Base-by-base conservation (phyloP, 1,140 invertebrate genomes). In the Drosophila obscura region DNA sequence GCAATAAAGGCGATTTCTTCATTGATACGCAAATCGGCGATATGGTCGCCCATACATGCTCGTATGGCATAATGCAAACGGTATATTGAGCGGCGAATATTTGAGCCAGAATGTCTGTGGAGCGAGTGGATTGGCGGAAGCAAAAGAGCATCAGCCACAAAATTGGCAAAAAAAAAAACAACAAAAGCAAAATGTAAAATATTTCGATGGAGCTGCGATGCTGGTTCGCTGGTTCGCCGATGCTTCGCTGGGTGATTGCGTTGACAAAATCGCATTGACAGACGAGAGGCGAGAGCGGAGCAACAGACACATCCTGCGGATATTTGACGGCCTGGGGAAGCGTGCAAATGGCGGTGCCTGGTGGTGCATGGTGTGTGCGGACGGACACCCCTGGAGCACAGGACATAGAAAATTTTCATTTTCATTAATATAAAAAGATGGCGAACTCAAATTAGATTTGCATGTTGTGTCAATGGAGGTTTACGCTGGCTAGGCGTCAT, bases 231-330 rank as follows among this genome's bases (percentile, higher is more conserved):
- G 22, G 22, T 24, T 24, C 22, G 22, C 39, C 68, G 57, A 69
- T 77, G 52, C 50, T 53, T 78, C 61, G 67, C 50, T 50, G 58
- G 50, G 48, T 85, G 81, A 87, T 87, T 83, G 73, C 76, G 67
- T 73, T 87, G 79, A 67, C 83, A 73, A 83, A 87, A 87, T 87
- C 83, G 62, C 75, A 83, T 87, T 87, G 83, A 80, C 76, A 78
- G 71, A 43, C 65, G 41, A n/a, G n/a, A n/a, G 65, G 9, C 2
- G 13, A 28, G 49, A 19, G 58, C 16, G 52, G 39, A 41, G 46
- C 46, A 51, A 55, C 78, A 41, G 39, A 79, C 69, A 68, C 83
- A 79, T 88, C 82, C 82, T 87, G 74, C 78, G 77, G 80, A 84
- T 84, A 84, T 80, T 84, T 77, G 76, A 56, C 65, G 67, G 52